Conservation (phyloP, 2,113 vertebrate genomes). For the Dasyurus viverrinus region DNA sequence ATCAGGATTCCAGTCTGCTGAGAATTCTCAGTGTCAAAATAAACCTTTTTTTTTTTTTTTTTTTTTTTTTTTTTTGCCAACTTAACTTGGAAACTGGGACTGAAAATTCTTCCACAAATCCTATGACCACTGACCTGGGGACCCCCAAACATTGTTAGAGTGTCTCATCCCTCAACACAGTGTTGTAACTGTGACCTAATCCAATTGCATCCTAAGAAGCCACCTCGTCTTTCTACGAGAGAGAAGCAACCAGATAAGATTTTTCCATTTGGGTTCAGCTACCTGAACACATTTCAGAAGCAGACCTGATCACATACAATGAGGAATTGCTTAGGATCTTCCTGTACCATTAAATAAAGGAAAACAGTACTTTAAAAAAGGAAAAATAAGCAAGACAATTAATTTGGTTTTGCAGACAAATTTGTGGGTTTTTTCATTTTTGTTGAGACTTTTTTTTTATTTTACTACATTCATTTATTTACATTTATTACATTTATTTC, state of each 20-base stretch:
- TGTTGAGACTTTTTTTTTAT: neutral
- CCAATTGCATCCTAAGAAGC: neutral
- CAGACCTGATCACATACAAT: neutral
- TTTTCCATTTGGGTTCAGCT: neutral
- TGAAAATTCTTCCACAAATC: no score
- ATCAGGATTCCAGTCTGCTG: no score
- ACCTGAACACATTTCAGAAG: neutral
- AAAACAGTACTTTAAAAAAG: neutral
- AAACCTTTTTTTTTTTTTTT: no score
- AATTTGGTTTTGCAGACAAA: slow-evolving; percentile 8
- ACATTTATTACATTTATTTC: neutral
- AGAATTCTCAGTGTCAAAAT: no score
- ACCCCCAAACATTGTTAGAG: no score
- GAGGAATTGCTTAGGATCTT: neutral
- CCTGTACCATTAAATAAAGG: slow-evolving; percentile 22
- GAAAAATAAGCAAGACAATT: neutral
- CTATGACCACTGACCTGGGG: no score
- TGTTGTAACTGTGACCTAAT: neutral
- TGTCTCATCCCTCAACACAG: no score
- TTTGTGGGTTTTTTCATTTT: neutral
- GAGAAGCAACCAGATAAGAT: neutral
- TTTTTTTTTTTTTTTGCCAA: no score
- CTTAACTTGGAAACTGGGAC: no score
- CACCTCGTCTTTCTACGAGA: neutral
- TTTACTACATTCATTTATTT: neutral